Conservation (phyloP, 1,140 invertebrate genomes). For the Hycleus phaleratus region DNA sequence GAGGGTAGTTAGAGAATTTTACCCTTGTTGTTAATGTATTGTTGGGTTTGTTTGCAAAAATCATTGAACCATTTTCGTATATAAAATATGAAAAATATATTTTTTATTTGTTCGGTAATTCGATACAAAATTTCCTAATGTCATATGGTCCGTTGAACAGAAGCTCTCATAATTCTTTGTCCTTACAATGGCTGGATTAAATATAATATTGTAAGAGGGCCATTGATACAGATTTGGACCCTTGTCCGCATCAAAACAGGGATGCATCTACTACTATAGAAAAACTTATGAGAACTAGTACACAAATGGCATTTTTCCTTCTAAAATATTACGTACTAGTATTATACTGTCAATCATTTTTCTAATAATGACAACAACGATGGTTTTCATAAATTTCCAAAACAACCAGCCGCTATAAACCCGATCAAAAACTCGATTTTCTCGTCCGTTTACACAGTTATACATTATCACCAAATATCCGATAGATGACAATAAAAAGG, state of each 20-base stretch:
- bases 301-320: conserved; percentile 10
- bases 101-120: conserved; percentile 27
- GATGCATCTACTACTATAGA: conserved; percentile 16
- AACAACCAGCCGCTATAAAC: too few species aligned
- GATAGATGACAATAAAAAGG: neutral
- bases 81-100: conserved; percentile 9
- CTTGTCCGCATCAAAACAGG: conserved; percentile 26
- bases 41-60: too few species aligned
- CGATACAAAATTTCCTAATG: conserved; percentile 30
- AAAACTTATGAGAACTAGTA: conserved; percentile 14
- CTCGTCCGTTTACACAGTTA: too few species aligned
- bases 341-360: conserved; percentile 32
- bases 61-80: too few species aligned
- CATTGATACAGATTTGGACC: conserved; percentile 32
- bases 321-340: conserved; percentile 23
- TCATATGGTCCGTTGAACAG: conserved; percentile 27
- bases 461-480: too few species aligned
- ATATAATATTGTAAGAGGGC: conserved; percentile 23
- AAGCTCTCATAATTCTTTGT: conserved; percentile 27
- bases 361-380: conserved; percentile 14
- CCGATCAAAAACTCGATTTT: too few species aligned
- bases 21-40: too few species aligned
- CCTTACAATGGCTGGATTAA: conserved; percentile 22
- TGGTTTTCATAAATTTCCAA: too few species aligned
- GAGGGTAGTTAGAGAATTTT: too few species aligned